phyloP scores from a whole-genome alignment of 2,888 invertebrate genomes.

The Alentia gelatinosa region DNA sequence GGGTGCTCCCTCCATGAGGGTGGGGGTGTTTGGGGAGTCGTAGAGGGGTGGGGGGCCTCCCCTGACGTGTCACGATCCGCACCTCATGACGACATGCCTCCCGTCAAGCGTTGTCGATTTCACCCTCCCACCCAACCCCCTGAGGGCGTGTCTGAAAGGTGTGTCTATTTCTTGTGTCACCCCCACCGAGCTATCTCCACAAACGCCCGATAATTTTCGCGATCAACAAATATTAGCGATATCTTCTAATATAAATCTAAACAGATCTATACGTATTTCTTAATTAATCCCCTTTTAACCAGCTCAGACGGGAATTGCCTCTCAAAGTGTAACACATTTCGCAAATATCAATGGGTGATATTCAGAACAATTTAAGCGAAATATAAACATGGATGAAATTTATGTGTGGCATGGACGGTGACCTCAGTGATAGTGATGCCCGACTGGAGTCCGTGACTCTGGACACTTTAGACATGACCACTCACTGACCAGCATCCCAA shows the following conservation, averaged over 20 bases:
- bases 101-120: constrained; percentile 3
- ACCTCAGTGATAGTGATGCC: background rate
- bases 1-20: no score
- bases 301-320: background rate
- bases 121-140: background rate
- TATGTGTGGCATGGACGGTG: background rate
- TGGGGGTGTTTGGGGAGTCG: background rate
- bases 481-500: background rate
- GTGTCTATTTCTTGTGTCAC: background rate
- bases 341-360: background rate
- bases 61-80: background rate
- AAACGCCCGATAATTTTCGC: background rate
- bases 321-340: background rate
- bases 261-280: background rate
- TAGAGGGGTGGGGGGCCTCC: background rate
- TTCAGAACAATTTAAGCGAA: background rate
- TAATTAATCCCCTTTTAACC: background rate
- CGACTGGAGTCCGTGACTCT: background rate
- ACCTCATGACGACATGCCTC: background rate
- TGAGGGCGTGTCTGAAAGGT: background rate
- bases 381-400: background rate
- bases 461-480: background rate
- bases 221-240: background rate
- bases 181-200: background rate
- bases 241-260: no score